These are phyloP conservation scores for Thalassaphorura encarpata DNA, from an alignment of 1,140 invertebrate genomes.

Conservation along the genomic window DNA sequence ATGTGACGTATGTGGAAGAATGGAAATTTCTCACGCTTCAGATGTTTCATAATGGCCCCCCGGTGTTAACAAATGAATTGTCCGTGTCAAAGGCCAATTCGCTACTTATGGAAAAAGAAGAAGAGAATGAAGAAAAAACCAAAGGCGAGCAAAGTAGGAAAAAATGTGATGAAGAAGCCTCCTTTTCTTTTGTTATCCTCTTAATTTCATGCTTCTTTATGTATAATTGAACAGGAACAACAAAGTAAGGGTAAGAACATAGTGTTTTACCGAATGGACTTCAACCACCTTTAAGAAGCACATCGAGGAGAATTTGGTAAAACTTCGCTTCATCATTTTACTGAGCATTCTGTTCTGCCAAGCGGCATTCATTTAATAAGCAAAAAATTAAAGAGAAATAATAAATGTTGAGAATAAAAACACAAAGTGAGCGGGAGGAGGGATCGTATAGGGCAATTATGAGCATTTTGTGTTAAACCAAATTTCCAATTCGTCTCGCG, in stretches of 20 bases:
- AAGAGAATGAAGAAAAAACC: constrained; percentile 12
- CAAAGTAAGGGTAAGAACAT: background rate
- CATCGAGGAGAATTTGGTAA: too few relatives aligned
- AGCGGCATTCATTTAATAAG: too few relatives aligned
- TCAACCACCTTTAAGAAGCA: too few relatives aligned
- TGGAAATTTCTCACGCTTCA: constrained; percentile 32
- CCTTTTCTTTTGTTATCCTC: constrained; percentile 6
- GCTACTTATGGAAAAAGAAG: constrained; percentile 27
- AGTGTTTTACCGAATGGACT: background rate
- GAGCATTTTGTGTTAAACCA: constrained; percentile 33
- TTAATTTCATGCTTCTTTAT: constrained; percentile 34
- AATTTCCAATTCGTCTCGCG: constrained; percentile 33
- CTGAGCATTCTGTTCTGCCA: too few relatives aligned
- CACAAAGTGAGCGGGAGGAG: background rate
- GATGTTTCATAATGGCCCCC: constrained; percentile 28
- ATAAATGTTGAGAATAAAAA: background rate
- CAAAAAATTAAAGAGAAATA: background rate
- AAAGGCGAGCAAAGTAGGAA: too few relatives aligned
- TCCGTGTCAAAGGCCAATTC: constrained; percentile 33
- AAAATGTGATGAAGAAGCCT: too few relatives aligned
- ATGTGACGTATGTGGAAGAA: constrained; percentile 3
- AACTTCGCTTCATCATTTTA: too few relatives aligned
- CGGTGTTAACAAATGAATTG: constrained; percentile 32
- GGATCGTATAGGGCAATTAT: constrained; percentile 27
- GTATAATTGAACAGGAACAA: constrained; percentile 20